phyloP scores from a whole-genome alignment of 2,797 vertebrate genomes.

The Loriculus beryllinus region DNA sequence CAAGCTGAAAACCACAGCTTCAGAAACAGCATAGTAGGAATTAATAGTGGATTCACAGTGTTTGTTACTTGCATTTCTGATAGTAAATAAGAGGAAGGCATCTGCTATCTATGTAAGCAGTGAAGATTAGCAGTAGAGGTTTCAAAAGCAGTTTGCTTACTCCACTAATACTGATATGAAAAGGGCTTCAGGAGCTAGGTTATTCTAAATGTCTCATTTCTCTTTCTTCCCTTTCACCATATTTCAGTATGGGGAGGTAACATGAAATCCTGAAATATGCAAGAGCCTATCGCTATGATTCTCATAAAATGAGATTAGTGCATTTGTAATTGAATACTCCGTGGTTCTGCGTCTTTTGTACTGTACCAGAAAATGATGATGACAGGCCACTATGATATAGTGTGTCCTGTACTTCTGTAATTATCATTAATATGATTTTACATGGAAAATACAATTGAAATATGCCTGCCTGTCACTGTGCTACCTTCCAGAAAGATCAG shows the following conservation, averaged over 20 bases:
- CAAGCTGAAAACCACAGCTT: neutral
- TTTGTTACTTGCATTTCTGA: neutral
- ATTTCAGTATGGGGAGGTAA: neutral
- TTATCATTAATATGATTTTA: neutral
- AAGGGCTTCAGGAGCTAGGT: neutral
- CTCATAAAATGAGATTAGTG: neutral
- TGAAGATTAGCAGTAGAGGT: neutral
- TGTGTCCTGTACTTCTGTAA: neutral
- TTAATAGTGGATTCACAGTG: neutral
- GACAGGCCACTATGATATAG: neutral
- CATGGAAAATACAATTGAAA: neutral
- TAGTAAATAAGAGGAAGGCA: neutral
- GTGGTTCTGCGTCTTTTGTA: neutral
- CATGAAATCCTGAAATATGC: neutral
- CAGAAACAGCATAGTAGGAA: neutral
- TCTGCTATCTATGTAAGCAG: neutral
- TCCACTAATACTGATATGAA: neutral
- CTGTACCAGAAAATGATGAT: neutral
- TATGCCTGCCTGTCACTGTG: neutral
- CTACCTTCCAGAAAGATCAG: neutral
- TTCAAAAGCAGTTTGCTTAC: neutral
- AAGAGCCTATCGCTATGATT: accelerated
- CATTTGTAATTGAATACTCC: neutral
- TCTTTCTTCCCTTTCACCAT: neutral
- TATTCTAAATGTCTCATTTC: neutral